These are phyloP conservation scores for Pseudopleuronectes americanus DNA, from an alignment of 2,797 vertebrate genomes.

Conservation along the genomic window DNA sequence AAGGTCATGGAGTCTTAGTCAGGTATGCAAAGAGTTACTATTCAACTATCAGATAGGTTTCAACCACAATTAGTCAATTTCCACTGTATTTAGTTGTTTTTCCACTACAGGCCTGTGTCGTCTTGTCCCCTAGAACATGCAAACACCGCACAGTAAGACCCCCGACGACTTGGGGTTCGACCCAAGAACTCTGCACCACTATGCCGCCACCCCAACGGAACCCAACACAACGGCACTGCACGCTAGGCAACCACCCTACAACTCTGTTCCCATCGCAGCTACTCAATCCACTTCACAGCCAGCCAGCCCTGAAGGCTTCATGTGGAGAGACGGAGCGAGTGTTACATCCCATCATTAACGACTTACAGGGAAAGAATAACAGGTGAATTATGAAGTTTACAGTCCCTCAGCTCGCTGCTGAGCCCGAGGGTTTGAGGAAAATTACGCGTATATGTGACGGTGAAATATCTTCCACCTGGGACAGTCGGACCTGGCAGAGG, in stretches of 20 bases:
- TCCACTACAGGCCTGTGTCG: too few relatives aligned
- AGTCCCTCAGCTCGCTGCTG: constrained; percentile 17
- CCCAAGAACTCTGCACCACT: too few relatives aligned
- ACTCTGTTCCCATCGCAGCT: constrained; percentile 25
- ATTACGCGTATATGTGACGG: constrained; percentile 1
- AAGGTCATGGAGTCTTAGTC: too few relatives aligned
- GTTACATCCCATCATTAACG: constrained; percentile 49
- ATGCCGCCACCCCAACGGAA: too few relatives aligned
- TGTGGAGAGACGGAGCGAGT: constrained; percentile 29
- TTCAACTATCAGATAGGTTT: too few relatives aligned
- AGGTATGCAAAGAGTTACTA: too few relatives aligned
- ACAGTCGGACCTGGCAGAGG: constrained; percentile 24
- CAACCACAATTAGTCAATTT: too few relatives aligned
- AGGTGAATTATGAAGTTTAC: constrained; percentile 6
- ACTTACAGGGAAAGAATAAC: constrained; percentile 19
- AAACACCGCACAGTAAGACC: too few relatives aligned
- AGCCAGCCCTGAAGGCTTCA: constrained; percentile 22
- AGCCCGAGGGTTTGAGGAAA: constrained; percentile 20
- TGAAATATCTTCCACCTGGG: constrained; percentile 48
- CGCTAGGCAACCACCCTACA: constrained; percentile 1
- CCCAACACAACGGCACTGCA: too few relatives aligned
- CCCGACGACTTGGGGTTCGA: too few relatives aligned
- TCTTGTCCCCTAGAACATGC: too few relatives aligned
- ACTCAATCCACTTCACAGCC: constrained; percentile 47
- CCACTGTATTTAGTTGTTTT: too few relatives aligned